Conservation (phyloP, 2,888 invertebrate species). For the Apotomis betuletana region DNA sequence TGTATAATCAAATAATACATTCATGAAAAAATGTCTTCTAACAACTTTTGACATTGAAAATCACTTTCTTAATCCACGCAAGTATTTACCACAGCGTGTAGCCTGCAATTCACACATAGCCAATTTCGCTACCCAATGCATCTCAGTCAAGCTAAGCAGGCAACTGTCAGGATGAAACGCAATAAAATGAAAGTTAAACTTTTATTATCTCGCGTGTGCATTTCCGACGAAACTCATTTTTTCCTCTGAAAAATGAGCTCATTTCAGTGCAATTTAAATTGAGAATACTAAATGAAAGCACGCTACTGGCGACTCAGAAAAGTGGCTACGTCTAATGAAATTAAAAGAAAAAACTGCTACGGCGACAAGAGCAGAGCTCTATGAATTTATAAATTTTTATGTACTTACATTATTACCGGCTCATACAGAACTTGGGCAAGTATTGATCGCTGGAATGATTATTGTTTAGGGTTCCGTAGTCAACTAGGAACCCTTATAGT, state of each 20-base stretch:
- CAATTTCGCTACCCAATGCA: too few species aligned
- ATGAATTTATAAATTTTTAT: background rate
- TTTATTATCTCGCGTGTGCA: background rate
- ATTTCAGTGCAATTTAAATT: constrained; percentile 10
- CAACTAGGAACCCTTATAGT: too few species aligned
- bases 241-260: constrained; percentile 14
- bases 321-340: background rate
- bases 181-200: background rate
- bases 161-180: background rate
- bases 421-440: too few species aligned
- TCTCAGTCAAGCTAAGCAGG: too few species aligned
- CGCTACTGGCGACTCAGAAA: background rate
- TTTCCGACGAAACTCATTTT: background rate
- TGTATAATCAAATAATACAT: too few species aligned
- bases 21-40: too few species aligned
- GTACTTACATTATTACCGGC: background rate
- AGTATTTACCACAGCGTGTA: too few species aligned
- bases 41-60: too few species aligned
- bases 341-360: background rate
- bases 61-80: too few species aligned
- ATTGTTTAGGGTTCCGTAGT: too few species aligned
- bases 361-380: background rate
- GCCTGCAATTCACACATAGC: too few species aligned
- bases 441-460: too few species aligned
- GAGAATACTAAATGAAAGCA: constrained; percentile 16